These are phyloP conservation scores for Cetoscarus ocellatus DNA, from an alignment of 2,797 vertebrate genomes.

Conservation along the genomic window DNA sequence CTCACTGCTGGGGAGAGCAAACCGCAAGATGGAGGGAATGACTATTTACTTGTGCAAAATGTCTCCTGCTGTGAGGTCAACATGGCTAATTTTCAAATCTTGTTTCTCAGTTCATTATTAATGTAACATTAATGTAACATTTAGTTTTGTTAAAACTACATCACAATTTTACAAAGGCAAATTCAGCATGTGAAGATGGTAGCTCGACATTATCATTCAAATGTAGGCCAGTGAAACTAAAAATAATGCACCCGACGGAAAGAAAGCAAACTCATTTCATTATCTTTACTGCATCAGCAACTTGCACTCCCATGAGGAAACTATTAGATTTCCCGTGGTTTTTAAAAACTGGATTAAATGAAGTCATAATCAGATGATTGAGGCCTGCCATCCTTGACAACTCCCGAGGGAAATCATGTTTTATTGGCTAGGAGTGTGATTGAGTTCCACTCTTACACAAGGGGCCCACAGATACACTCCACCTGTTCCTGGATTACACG, in stretches of 20 bases:
- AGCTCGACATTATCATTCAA: slow-evolving; percentile 9
- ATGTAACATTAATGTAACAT: background rate
- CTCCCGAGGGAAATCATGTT: slow-evolving; percentile 65
- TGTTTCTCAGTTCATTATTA: slow-evolving; percentile 4
- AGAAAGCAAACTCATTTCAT: slow-evolving; percentile 39
- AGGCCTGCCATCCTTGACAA: slow-evolving; percentile 63
- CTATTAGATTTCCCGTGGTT: slow-evolving; percentile 32
- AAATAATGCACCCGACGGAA: slow-evolving; percentile 21
- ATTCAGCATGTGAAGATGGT: background rate
- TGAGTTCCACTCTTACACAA: slow-evolving; percentile 47
- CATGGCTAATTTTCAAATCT: background rate
- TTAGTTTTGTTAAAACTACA: background rate
- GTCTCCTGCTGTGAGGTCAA: slow-evolving; percentile 28
- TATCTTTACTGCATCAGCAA: slow-evolving; percentile 45
- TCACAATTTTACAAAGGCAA: slow-evolving; percentile 12
- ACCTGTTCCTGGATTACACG: slow-evolving; percentile 63
- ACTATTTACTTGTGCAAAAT: slow-evolving; percentile 51
- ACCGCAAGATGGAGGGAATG: slow-evolving; percentile 72
- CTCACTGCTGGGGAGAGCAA: slow-evolving; percentile 83
- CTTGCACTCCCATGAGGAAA: slow-evolving; percentile 28
- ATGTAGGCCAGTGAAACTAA: slow-evolving; percentile 23
- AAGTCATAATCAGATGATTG: slow-evolving; percentile 71
- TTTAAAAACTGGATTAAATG: slow-evolving; percentile 60
- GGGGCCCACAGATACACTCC: slow-evolving; percentile 57
- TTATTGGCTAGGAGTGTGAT: slow-evolving; percentile 63